Percentiles rank a stretch among this genome's conserved stretches.
These are phyloP conservation scores for Hemithea aestivaria DNA, from an alignment of 2,888 invertebrate genomes.

Conservation along the genomic window DNA sequence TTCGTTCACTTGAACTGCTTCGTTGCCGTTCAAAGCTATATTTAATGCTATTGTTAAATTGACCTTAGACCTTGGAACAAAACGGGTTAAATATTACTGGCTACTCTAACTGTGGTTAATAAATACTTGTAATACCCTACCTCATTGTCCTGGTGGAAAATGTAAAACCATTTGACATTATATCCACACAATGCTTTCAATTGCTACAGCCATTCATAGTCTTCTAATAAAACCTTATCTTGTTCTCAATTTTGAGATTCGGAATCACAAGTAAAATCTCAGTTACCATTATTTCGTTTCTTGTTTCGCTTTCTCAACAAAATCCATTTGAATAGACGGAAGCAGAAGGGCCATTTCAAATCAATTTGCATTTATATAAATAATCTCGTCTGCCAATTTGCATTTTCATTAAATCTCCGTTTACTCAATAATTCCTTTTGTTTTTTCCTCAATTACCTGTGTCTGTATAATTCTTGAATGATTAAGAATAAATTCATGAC, in stretches of 20 bases:
- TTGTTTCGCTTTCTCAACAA: slow-evolving; percentile 12
- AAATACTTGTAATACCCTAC: slow-evolving; percentile 31
- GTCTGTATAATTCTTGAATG: slow-evolving; percentile 4
- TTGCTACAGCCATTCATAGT: too few relatives aligned
- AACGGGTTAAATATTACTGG: slow-evolving; percentile 19
- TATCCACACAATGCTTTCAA: too few relatives aligned
- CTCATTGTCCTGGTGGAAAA: too few relatives aligned
- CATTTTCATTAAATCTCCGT: slow-evolving; percentile 30
- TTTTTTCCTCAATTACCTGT: slow-evolving; percentile 12
- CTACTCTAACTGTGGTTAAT: slow-evolving; percentile 30
- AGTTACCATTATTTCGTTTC: neutral
- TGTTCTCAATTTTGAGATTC: too few relatives aligned
- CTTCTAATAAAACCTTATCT: too few relatives aligned
- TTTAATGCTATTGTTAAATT: slow-evolving; percentile 19
- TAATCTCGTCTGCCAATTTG: slow-evolving; percentile 28
- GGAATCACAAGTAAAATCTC: too few relatives aligned
- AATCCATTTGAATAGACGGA: slow-evolving; percentile 17
- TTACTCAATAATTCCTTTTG: slow-evolving; percentile 18
- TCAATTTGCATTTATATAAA: slow-evolving; percentile 28
- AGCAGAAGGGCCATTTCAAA: slow-evolving; percentile 22
- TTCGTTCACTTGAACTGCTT: slow-evolving; percentile 10
- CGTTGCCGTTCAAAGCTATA: slow-evolving; percentile 13
- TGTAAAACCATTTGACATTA: too few relatives aligned
- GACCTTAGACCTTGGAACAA: slow-evolving; percentile 15
- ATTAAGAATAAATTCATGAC: slow-evolving; percentile 8